phyloP scores from a whole-genome alignment of 2,888 invertebrate species.

The Teleogryllus oceanicus region DNA sequence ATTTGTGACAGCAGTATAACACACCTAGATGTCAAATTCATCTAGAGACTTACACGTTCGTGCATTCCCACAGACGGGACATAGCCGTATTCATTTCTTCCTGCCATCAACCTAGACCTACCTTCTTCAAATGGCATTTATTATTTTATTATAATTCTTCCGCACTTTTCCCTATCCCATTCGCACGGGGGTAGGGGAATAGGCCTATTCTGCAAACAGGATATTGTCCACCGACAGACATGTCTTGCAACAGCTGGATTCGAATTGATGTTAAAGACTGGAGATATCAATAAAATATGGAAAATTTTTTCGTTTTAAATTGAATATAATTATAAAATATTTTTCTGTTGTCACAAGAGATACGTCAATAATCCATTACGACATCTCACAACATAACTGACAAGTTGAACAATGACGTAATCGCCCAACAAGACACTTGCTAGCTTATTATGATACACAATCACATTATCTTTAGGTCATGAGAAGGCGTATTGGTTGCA shows the following conservation, averaged over 20 bases:
- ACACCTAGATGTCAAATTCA: not conserved
- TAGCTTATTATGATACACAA: too few species aligned
- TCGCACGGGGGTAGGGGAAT: slow-evolving; percentile 19
- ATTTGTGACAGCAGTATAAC: not conserved
- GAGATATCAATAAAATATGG: not conserved
- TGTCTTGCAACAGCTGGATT: not conserved
- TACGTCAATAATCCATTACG: not conserved
- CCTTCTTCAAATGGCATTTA: slow-evolving; percentile 36
- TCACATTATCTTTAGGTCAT: too few species aligned
- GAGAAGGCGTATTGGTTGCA: too few species aligned
- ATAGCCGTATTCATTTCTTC: slow-evolving; percentile 39
- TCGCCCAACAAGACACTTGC: not conserved
- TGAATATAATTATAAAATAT: too few species aligned
- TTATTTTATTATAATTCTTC: slow-evolving; percentile 2
- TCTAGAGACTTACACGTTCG: slow-evolving; percentile 38
- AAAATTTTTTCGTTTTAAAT: too few species aligned
- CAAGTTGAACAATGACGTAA: slow-evolving; percentile 8
- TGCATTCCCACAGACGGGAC: slow-evolving; percentile 37
- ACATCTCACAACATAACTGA: not conserved
- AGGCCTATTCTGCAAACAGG: slow-evolving; percentile 27
- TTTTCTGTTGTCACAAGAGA: too few species aligned
- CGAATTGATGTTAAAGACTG: not conserved
- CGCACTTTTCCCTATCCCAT: slow-evolving; percentile 21
- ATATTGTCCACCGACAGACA: slow-evolving; percentile 27
- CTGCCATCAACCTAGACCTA: slow-evolving; percentile 37